Base-by-base conservation (phyloP, 37 sponge, comb jelly and placozoan genomes). In the Spongilla lacustris region DNA sequence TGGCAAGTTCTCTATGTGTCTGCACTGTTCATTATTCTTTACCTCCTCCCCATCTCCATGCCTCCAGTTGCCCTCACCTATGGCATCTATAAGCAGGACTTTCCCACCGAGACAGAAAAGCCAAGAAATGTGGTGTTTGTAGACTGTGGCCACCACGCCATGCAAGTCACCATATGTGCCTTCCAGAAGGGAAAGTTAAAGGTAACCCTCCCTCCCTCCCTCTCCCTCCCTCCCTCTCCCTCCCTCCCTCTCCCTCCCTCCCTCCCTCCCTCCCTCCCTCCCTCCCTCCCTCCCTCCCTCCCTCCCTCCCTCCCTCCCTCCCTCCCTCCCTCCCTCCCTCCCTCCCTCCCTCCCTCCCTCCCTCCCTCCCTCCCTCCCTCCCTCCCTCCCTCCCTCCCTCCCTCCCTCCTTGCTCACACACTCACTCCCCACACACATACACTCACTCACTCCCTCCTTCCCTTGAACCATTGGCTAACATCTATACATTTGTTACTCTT, bases 21-120 rank as follows among this genome's bases (percentile, higher is more conserved):
- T 6, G 34, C 12, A 74, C 23, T 77, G 25, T 9, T 12, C n/a
- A n/a, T n/a, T n/a, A n/a, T n/a, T n/a, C n/a, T n/a, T 80, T 68
- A 4, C 32, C 38, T 49, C 49, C 78, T 77, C 50, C 35, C 76
- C 28, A 33, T 34, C 34, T 12, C 72, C 31, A n/a, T n/a, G 11
- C 71, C 75, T 84, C 37, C 81, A 89, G 95, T 86, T 86, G 97
- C 98, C 23, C 92, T 99, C 46, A 96, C 97, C 14, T 99, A 99
- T 77, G 99, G 99, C 19, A 96, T 99, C 67, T 99, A 99, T 90
- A 99, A 99, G 83, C 89, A 98, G 74, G 98, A 99, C 68, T 75
- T 99, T 28, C 99, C 99, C 71, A 95, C 80, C 0, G 95, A 96
- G 70, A 78, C 84, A 23, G 98, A 99, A 72, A 92, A 92, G 76